Evolutionary conservation across 2,113 vertebrate species (phyloP), one percentile per base, ranked within the genome.

Genomic region (Fregetta grallaria): DNA sequence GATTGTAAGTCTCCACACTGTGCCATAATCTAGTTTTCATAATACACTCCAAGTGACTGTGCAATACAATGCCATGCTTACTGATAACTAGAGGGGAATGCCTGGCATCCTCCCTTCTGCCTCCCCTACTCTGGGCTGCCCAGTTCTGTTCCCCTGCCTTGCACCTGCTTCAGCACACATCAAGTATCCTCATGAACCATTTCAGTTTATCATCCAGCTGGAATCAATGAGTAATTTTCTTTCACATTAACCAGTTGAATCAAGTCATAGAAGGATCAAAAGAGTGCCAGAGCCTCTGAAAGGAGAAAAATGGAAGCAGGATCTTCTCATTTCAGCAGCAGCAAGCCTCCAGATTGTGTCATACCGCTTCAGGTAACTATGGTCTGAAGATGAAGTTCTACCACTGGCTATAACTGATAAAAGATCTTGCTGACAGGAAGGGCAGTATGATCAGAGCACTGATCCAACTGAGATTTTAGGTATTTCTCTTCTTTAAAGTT

Each of bases 351-450:
- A 44, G 19, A 19, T 15, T 29, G 42, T 10, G 8, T n/a, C 25
- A 58, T 1, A 50, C 7, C 0, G 0, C 36, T 73, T 36, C 66
- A 67, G 62, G 34, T 70, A 65, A 58, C 38, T 32, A 65, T 0
- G 1, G 53, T 23, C 83, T 61, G 59, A 62, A 72, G 23, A 61
- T 26, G 32, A 32, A n/a, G 45, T 15, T 61, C 21, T 34, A 61
- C 22, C 72, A 26, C n/a, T 11, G 30, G 27, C 40, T 77, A 25
- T 55, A 86, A 30, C 36, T 40, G 40, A 62, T 1, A 25, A 8
- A 42, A 61, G 12, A 50, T 44, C 53, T 72, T 61, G 15, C 82
- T 52, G 50, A 25, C 50, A 58, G 78, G 66, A 73, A 30, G 36
- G 38, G 38, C 38, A 38, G 38, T 38, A 38, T 38, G 38, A 56